Evolutionary conservation across 2,113 vertebrate genomes (phyloP), one percentile per base, ranked within the genome.

Genomic region (Centropus bengalensis): DNA sequence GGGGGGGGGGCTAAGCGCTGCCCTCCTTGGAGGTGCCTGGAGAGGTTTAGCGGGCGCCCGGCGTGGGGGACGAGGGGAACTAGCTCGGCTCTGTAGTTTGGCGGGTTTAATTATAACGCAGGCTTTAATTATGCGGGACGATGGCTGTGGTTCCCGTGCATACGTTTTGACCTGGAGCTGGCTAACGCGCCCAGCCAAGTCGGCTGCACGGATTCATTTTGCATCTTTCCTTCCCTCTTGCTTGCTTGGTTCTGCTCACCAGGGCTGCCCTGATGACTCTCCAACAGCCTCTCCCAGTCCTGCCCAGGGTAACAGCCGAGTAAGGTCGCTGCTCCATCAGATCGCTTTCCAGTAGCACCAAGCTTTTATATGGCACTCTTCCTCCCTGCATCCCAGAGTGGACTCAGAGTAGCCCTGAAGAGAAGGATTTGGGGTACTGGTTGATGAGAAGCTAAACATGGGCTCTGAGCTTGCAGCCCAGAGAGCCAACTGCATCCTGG

Each of bases 251-350:
- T 27, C 40, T 30, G 38, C 47, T 84, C 62, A 1, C 4, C 76
- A 2, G 47, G 2, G 10, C 6, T 62, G 1, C 15, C 13, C 66
- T 0, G n/a, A 3, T 6, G 59, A 3, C 24, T 3, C 28, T 7
- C 1, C 0, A 17, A 2, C 1, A 2, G 44, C 0, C 28, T 10
- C 38, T 26, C 14, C 24, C 36, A 3, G 17, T 10, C 55, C 33
- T 1, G 23, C 6, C 10, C 3, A 36, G 1, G 3, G 0, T 6
- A n/a, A 21, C 28, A 30, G 62, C 24, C 9, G 10, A 63, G 71
- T 0, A 4, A 60, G 9, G 19, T 14, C 8, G 7, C 59, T 26
- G 42, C 19, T 40, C 27, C 66, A 1, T 2, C 71, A 17, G 2
- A 1, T 38, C 1, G 1, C 40, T 81, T 52, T 20, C 26, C 67